Evolutionary conservation across 1,140 invertebrate species (phyloP).

Genomic region (Semibalanus balanoides): DNA sequence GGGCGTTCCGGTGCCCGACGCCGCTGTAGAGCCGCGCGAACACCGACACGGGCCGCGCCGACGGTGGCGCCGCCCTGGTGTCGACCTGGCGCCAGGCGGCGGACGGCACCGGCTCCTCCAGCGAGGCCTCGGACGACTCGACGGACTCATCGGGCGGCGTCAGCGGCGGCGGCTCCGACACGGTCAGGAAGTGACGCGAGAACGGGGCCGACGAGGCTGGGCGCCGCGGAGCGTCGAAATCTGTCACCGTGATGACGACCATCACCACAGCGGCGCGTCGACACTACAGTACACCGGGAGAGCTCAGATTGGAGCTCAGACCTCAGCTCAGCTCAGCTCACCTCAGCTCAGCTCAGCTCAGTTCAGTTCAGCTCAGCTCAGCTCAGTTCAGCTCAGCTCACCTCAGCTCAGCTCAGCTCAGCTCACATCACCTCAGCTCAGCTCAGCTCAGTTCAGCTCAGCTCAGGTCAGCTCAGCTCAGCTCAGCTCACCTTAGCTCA

Average conservation of each 20-base stretch:
- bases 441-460: too few species aligned
- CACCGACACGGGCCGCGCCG: neutral
- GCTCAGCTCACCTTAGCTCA: too few species aligned
- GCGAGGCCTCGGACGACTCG: neutral
- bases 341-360: too few species aligned
- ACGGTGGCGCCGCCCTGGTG: neutral
- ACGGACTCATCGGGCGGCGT: neutral
- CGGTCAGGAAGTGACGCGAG: neutral
- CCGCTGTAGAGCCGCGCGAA: neutral
- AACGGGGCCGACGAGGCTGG: neutral
- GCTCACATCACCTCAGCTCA: too few species aligned
- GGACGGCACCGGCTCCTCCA: neutral
- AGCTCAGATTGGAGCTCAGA: too few species aligned
- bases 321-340: too few species aligned
- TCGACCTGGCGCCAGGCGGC: neutral
- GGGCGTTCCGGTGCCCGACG: neutral
- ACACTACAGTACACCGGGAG: too few species aligned
- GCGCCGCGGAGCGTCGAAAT: neutral
- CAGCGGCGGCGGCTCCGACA: neutral
- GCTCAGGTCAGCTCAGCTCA: too few species aligned
- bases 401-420: too few species aligned
- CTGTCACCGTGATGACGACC: neutral
- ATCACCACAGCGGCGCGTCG: neutral
- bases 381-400: too few species aligned
- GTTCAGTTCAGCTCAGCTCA: too few species aligned